Base-by-base conservation (phyloP, 2,797 vertebrate genomes). In the Lithobates sylvaticus region DNA sequence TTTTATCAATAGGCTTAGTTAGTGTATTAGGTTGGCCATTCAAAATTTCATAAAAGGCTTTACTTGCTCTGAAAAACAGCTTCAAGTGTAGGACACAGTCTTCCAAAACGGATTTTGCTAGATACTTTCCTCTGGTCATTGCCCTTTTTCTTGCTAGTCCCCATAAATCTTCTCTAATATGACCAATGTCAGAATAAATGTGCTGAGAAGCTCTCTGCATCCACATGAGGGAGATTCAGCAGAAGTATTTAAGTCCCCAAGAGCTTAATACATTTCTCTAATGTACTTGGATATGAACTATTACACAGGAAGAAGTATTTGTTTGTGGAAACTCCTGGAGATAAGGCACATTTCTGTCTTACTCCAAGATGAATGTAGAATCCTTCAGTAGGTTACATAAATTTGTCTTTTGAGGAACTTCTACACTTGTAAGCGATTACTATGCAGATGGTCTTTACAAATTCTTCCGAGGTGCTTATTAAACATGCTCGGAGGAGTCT, bases 291-390 rank as follows among this genome's bases (percentile, higher is more conserved):
- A 26, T 23, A 26, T 65, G 61, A 65, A 65, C 61, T 23, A 65
- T 65, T 65, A 26, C 21, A 26, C 23, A 26, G 21, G 61, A 65
- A 54, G 50, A 54, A 54, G 23, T 65, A 65, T 65, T 65, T 65
- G 61, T 26, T 65, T 65, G 61, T 65, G 12, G 23, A 65, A 65
- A 65, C n/a, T 65, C 61, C 61, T 9, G n/a, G 9, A 65, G 61
- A 65, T 65, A 65, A 65, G 61, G 61, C 61, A 65, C 61, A 65
- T 65, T 65, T 65, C 21, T 65, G 61, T 65, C 61, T 65, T 65
- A 10, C 21, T 23, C 3, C 3, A 23, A 65, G 61, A 65, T 65
- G n/a, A 65, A 65, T 65, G 61, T 23, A 21, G n/a, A 65, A 26
- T 12, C 61, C 8, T 65, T 23, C 26, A 65, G 61, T 65, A 65